Conservation (phyloP, 2,797 vertebrate genomes). For the Pyrocephalus nanus region DNA sequence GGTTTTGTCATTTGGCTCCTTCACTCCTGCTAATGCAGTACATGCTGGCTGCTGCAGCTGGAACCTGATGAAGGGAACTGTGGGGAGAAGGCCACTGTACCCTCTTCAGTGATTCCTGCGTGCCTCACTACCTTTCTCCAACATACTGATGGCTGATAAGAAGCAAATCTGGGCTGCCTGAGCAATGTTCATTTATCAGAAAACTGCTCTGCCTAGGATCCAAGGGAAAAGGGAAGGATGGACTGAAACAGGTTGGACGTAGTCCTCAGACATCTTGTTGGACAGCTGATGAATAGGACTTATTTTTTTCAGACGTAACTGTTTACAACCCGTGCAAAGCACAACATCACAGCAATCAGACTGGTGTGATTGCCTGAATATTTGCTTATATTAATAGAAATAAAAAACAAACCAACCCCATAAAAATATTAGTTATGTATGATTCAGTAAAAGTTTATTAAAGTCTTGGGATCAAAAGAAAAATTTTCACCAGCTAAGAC, state of each 20-base stretch:
- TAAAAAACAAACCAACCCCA: fast-evolving
- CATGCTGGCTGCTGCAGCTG: background rate
- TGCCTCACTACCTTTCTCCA: background rate
- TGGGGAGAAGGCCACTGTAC: background rate
- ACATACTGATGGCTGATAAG: background rate
- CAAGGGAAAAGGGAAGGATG: background rate
- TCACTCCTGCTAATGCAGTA: background rate
- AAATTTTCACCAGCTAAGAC: background rate
- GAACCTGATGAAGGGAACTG: background rate
- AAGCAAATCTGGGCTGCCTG: background rate
- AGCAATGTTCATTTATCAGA: background rate
- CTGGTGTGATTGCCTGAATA: background rate
- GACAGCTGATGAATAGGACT: too few species aligned
- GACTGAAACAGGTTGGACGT: background rate
- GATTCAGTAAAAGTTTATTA: background rate
- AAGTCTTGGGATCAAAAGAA: background rate
- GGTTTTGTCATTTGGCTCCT: background rate
- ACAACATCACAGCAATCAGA: background rate
- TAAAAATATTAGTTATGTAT: background rate
- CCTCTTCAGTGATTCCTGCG: background rate
- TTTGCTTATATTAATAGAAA: background rate
- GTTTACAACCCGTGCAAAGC: background rate
- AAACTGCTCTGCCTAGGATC: background rate
- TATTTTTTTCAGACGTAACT: background rate
- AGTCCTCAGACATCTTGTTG: background rate